Percentiles rank a stretch among this genome's conserved stretches.
Conservation (phyloP, 2,113 vertebrate species). For the Cariama cristata region DNA sequence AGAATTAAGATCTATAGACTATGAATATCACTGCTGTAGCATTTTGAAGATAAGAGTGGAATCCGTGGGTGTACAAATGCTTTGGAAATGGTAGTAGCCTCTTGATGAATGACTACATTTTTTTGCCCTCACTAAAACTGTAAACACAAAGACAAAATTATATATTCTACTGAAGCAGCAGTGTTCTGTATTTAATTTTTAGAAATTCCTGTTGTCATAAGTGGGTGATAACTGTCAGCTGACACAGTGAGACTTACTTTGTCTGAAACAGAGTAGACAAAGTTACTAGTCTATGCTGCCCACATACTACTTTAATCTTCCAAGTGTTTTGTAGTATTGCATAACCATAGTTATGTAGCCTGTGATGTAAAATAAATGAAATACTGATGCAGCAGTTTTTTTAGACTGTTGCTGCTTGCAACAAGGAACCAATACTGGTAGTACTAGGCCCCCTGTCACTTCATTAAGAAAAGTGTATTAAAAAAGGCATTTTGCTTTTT, state of each 20-base stretch:
- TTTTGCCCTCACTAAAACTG: background rate
- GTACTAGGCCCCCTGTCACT: accelerated
- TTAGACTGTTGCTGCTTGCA: background rate
- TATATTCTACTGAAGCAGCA: background rate
- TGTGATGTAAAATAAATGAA: background rate
- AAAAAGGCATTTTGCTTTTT: background rate
- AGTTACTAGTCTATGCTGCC: background rate
- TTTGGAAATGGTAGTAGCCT: background rate
- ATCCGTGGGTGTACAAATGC: background rate
- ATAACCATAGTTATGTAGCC: background rate
- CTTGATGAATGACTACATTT: background rate
- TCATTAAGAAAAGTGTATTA: background rate
- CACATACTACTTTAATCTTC: background rate
- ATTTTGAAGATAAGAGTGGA: background rate
- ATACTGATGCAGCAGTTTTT: background rate
- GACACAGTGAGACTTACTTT: background rate
- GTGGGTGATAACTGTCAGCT: constrained; percentile 14
- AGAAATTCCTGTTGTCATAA: background rate
- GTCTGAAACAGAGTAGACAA: background rate
- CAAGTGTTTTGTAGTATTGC: background rate
- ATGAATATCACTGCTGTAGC: background rate
- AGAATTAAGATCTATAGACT: background rate
- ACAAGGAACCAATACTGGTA: background rate
- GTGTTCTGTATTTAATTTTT: background rate
- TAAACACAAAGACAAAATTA: background rate